Base-by-base conservation (phyloP, 2,888 invertebrate genomes). In the Cheiracanthium punctorium region DNA sequence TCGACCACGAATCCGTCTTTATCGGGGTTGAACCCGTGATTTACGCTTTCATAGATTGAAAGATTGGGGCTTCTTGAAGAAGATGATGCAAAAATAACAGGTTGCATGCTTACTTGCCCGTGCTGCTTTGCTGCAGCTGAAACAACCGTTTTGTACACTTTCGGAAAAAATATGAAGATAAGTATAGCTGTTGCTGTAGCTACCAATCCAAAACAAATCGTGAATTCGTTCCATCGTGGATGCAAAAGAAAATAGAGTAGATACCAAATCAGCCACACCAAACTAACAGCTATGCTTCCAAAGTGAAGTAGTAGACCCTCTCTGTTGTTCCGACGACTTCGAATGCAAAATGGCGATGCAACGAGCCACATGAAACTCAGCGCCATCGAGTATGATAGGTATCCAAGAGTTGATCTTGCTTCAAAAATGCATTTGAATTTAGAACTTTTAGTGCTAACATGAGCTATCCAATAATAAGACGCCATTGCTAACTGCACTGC, bases 81-180 rank as follows among this genome's bases (percentile, higher is more conserved):
- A 0, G 82, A 32, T 10, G 82, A 82, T n/a, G 82, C 88, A 20
- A 82, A 82, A 29, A 84, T 77, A 5, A 77, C 77, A 0, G 88
- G 88, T 48, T 73, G 91, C 71, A 91, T 88, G 14, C 91, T 90
- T 75, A 90, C 90, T 17, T 91, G 90, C n/a, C 91, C 89, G 89
- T 94, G 93, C 65, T 94, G 94, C 28, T 94, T 92, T 29, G 94
- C 93, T 30, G 94, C 93, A 32, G 94, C 93, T n/a, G 76, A 70
- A 4, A 94, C 93, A n/a, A 85, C 58, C 93, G 95, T 95, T 82
- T 94, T 92, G 90, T 95, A 95, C 0, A 94, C 94, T 74, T 95
- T 92, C 0, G 95, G 95, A 90, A 95, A 94, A 88, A 95, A 93
- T n/a, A 95, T 93, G 0, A 94, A 93, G 8, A 94, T 92, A 32